Evolutionary conservation across 2,888 invertebrate species (phyloP).

Genomic region (Torymus texanus): DNA sequence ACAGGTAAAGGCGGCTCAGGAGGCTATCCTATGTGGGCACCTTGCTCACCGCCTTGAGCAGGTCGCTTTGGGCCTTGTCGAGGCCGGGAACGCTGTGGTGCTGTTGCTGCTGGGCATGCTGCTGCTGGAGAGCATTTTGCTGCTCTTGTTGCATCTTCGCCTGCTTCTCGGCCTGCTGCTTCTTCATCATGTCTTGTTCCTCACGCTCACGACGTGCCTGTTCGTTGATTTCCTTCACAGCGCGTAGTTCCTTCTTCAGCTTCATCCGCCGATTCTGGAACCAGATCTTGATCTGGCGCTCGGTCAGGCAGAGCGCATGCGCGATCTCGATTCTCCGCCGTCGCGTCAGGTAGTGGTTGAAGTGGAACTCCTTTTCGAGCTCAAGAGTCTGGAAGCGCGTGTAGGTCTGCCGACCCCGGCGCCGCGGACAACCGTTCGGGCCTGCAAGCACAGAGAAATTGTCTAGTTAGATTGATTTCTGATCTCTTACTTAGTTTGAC

Average conservation of each 20-base stretch:
- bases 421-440: slow-evolving; percentile 95
- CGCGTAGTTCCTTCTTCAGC: slow-evolving; percentile 95
- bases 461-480: neutral
- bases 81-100: slow-evolving; percentile 85
- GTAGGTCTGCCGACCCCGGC: slow-evolving; percentile 97
- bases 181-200: slow-evolving; percentile 93
- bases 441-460: slow-evolving; percentile 78
- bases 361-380: slow-evolving; percentile 98
- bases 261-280: slow-evolving; percentile 98
- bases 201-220: slow-evolving; percentile 93
- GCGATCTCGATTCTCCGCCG: slow-evolving; percentile 98
- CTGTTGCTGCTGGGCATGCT: slow-evolving; percentile 90
- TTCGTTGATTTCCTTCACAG: slow-evolving; percentile 96
- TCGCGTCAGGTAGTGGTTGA: slow-evolving; percentile 97
- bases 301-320: slow-evolving; percentile 95
- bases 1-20: slow-evolving; percentile 59
- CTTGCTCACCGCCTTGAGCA: slow-evolving; percentile 86
- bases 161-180: slow-evolving; percentile 91
- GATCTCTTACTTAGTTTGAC: too few relatives aligned
- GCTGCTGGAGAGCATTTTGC: slow-evolving; percentile 93
- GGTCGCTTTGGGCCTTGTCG: slow-evolving; percentile 85
- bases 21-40: slow-evolving; percentile 83
- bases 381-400: slow-evolving; percentile 98
- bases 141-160: slow-evolving; percentile 93
- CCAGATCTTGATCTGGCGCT: slow-evolving; percentile 98